Evolutionary conservation across 2,113 vertebrate species (phyloP).

Genomic region (Dipodomys merriami): DNA sequence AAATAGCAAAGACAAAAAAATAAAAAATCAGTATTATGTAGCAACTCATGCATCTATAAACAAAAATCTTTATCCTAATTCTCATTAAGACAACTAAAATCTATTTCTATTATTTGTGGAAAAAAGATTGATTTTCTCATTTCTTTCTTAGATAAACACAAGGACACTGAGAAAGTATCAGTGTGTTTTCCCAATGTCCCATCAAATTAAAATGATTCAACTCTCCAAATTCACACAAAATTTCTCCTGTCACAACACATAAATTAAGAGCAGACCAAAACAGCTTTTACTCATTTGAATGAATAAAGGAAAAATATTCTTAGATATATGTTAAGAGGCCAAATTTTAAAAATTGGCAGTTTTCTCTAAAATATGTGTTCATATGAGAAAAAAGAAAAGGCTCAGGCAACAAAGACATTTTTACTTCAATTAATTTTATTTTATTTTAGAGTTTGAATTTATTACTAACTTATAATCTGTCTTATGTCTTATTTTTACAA

Average conservation of each 20-base stretch:
- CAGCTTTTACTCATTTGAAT: not conserved
- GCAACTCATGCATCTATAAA: not conserved
- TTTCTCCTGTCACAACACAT: constrained; percentile 54
- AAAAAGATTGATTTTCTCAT: constrained; percentile 74
- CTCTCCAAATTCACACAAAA: constrained; percentile 35
- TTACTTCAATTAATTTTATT: constrained; percentile 41
- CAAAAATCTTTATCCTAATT: constrained; percentile 50
- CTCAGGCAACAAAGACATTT: not conserved
- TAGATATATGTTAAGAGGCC: not conserved
- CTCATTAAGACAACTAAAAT: constrained; percentile 62
- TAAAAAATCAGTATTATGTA: constrained; percentile 56
- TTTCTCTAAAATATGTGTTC: constrained; percentile 15
- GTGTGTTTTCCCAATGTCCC: constrained; percentile 39
- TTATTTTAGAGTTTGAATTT: constrained; percentile 34
- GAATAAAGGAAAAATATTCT: constrained; percentile 5
- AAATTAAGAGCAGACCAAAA: constrained; percentile 51
- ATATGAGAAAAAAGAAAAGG: constrained; percentile 44
- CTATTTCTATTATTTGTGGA: constrained; percentile 64
- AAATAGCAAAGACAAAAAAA: constrained; percentile 51
- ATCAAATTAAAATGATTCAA: constrained; percentile 68
- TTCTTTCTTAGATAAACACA: constrained; percentile 69
- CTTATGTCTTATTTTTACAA: constrained; percentile 6
- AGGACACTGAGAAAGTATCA: constrained; percentile 55
- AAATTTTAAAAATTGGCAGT: constrained; percentile 18
- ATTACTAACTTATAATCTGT: not conserved